Base-by-base conservation (phyloP, 2,113 vertebrate genomes). In the Diglossa brunneiventris region DNA sequence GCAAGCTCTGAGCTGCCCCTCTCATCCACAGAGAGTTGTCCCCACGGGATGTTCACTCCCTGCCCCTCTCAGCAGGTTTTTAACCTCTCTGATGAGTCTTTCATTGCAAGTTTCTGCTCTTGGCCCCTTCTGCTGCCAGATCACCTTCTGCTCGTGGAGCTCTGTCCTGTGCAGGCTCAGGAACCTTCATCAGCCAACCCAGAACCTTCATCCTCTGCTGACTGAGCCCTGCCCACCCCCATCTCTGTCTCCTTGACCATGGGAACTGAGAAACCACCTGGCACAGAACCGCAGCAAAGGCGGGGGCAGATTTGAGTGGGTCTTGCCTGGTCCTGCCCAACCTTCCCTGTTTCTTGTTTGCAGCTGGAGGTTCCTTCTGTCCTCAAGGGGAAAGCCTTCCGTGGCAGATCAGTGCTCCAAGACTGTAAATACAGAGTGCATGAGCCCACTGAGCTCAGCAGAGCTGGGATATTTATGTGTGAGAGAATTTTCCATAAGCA, bases 71-170 rank as follows among this genome's bases (percentile, higher is more conserved):
- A n/a, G 42, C 35, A 59, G 26, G 15, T 55, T 86, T 87, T 23
- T 10, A 23, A 23, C 42, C 26, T 81, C 53, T 87, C 73, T 58
- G 31, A 28, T 0, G 2, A 9, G 37, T 11, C n/a, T 53, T 53
- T 53, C 41, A 50, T 49, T 63, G 69, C 26, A 10, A 10, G 5
- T 41, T 86, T 80, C 66, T 1, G 1, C 42, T 83, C 72, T 73
- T 46, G 31, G 39, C 20, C 28, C 26, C 30, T 92, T 46, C 41
- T 93, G 66, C 50, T 79, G 39, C 74, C 69, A n/a, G 39, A 13
- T 7, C 50, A 33, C 18, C 5, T 12, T 72, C 35, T 7, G 4
- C 41, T 55, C 0, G 0, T 55, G 81, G 50, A 63, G 63, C 16
- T 72, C 26, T 68, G 31, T 55, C 30, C 76, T 17, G 6, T 33